Percentiles rank a stretch among this genome's conserved stretches.
Conservation (phyloP, 92 coral and sea anemone genomes). For the Palythoa caribaeorum region DNA sequence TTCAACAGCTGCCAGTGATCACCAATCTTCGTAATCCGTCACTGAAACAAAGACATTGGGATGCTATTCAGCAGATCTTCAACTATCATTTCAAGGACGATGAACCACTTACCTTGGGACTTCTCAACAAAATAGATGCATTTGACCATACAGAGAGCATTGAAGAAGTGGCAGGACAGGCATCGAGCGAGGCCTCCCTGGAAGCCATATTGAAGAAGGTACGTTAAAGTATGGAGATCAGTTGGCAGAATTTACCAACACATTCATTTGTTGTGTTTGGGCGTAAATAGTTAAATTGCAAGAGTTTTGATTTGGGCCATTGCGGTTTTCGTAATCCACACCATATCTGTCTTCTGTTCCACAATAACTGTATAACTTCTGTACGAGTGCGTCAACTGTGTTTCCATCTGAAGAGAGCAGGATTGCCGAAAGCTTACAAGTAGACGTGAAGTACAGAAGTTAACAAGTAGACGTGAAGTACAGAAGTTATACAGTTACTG, state of each 20-base stretch:
- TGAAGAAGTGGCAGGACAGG: slow-evolving; percentile 98
- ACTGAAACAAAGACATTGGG: slow-evolving; percentile 98
- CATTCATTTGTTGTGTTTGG: not conserved
- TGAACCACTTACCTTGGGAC: slow-evolving; percentile 92
- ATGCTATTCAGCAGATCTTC: slow-evolving; percentile 93
- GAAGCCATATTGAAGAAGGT: slow-evolving; percentile 97
- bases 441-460: too few relatives aligned
- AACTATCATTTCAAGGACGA: slow-evolving; percentile 94
- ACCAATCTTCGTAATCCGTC: slow-evolving; percentile 96
- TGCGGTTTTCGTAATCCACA: too few relatives aligned
- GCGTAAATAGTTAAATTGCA: not conserved
- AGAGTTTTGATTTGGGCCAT: too few relatives aligned
- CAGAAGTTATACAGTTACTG: too few relatives aligned
- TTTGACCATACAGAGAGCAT: slow-evolving; percentile 97
- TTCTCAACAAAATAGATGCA: slow-evolving; percentile 90
- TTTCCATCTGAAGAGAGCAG: too few relatives aligned
- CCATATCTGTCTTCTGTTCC: too few relatives aligned
- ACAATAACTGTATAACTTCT: not conserved
- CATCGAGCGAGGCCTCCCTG: slow-evolving; percentile 97
- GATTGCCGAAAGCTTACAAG: too few relatives aligned
- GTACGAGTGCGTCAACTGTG: too few relatives aligned
- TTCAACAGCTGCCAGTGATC: slow-evolving; percentile 86
- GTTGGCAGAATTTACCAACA: not conserved
- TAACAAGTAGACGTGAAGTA: too few relatives aligned
- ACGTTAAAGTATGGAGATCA: not conserved